phyloP scores from a whole-genome alignment of 2,797 vertebrate genomes.

The Cyclura pinguis region DNA sequence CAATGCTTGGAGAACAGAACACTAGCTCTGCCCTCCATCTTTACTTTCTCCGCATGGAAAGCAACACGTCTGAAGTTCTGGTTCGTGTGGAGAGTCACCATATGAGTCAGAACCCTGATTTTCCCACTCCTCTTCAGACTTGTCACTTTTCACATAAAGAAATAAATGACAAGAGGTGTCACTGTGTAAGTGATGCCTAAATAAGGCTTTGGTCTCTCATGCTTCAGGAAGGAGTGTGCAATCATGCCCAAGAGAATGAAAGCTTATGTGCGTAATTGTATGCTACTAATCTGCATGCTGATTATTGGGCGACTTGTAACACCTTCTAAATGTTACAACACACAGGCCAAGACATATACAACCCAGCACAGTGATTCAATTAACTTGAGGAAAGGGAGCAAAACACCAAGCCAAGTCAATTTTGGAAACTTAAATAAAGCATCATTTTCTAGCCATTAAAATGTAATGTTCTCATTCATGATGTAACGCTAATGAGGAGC shows the following conservation, averaged over 20 bases:
- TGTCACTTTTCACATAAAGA: too few species aligned
- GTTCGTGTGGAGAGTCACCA: too few species aligned
- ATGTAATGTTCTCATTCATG: neutral
- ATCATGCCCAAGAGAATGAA: neutral
- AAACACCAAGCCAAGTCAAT: neutral
- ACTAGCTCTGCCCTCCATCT: too few species aligned
- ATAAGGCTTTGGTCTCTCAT: neutral
- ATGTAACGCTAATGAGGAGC: neutral
- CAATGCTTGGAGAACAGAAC: too few species aligned
- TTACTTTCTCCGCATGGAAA: too few species aligned
- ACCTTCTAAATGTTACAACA: neutral
- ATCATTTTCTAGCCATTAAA: neutral
- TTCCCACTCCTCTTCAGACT: too few species aligned
- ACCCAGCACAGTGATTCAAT: neutral
- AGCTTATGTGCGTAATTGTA: neutral
- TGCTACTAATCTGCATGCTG: conserved; percentile 1
- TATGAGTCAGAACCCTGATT: too few species aligned
- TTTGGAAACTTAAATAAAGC: neutral
- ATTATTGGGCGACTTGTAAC: conserved; percentile 9
- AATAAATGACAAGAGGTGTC: too few species aligned
- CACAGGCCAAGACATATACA: neutral
- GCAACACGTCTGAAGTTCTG: too few species aligned
- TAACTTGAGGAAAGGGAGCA: neutral
- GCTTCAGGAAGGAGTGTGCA: neutral
- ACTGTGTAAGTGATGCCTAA: too few species aligned